Evolutionary conservation across 2,113 vertebrate genomes (phyloP), one percentile per base, ranked within the genome.

Genomic region (Equus przewalskii): DNA sequence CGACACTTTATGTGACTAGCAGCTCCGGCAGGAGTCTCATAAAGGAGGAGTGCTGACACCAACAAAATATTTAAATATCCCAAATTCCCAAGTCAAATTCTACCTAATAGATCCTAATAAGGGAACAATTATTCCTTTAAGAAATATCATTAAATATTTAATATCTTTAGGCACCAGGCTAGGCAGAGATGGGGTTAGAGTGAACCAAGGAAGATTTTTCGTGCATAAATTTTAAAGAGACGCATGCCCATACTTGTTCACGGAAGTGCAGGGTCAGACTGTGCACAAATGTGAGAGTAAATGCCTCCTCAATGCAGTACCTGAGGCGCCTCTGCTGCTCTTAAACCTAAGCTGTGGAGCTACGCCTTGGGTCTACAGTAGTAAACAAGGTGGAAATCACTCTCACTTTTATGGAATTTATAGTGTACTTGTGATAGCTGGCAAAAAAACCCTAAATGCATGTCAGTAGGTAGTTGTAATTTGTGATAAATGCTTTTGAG

Each of bases 11-110:
- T 16, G 7, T 51, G 49, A 91, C 12, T 58, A 36, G 36, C 36
- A 41, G 36, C 36, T 41, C 36, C 36, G 36, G 36, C 33, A 49
- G 28, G 12, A 70, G n/a, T 90, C 44, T 41, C 33, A 67, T 28
- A n/a, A 28, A 58, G 30, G 36, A 78, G 65, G 54, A 89, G 46
- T 69, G 8, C 16, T 33, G 13, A 64, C 21, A 64, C 13, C 26
- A 54, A 15, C 62, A 22, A 79, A 44, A 56, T 64, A 64, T 79
- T 85, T 96, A 28, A 4, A 62, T 79, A 72, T 54, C 6, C n/a
- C 18, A 54, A 84, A 75, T 90, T 90, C 33, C 72, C 44, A 94
- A 93, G 36, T 90, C 46, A 87, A 56, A 65, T 64, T 73, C 30
- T 69, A 18, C n/a, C 60, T 41, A 62, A 56, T 6, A 65, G 46